A percentile compares a stretch with the other conserved stretches of the same genome.
Evolutionary conservation across 2,113 vertebrate species (phyloP).

Genomic region (Ceyx cyanopectus): DNA sequence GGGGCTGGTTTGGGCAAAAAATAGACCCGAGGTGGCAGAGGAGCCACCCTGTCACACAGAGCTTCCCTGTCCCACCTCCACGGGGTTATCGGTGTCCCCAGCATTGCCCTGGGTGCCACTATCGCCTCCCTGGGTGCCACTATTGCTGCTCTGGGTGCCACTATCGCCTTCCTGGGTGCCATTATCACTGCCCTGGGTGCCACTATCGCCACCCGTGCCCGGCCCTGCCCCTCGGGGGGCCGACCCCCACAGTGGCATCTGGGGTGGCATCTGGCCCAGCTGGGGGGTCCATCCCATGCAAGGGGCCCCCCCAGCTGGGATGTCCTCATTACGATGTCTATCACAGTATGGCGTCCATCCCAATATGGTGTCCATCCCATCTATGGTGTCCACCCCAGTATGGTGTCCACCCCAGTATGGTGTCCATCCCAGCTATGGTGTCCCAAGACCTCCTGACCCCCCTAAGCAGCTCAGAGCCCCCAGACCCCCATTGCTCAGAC

Average conservation of each 20-base stretch:
- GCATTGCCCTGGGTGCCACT: accelerated
- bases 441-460: background rate
- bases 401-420: too few relatives aligned
- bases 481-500: background rate
- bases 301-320: background rate
- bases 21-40: background rate
- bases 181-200: background rate
- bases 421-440: too few relatives aligned
- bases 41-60: accelerated
- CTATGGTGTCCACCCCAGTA: too few relatives aligned
- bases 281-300: background rate
- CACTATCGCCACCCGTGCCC: background rate
- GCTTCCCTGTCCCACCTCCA: background rate
- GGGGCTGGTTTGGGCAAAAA: background rate
- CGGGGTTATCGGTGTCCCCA: background rate
- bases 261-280: background rate
- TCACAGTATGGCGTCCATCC: too few relatives aligned
- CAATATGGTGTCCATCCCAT: background rate
- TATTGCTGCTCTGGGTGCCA: too few relatives aligned
- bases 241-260: background rate
- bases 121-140: background rate
- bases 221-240: too few relatives aligned
- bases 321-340: background rate
- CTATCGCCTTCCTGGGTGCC: background rate
- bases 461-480: background rate